Evolutionary conservation across 2,888 invertebrate species (phyloP).

Genomic region (Sabatieria punctata): DNA sequence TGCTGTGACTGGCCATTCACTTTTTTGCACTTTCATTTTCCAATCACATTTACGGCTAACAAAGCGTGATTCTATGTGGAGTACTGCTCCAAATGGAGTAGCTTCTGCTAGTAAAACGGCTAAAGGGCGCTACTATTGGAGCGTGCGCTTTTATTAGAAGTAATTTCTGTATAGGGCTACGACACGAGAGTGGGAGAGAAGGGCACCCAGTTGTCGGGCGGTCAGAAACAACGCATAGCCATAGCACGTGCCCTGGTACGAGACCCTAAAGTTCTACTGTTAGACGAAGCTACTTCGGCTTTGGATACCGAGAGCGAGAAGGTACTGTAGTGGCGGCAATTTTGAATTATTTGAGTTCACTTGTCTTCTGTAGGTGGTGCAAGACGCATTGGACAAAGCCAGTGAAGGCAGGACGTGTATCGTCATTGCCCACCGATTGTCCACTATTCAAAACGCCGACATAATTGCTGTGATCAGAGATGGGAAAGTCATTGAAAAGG

Average conservation of each 20-base stretch:
- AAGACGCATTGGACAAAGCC: conserved; percentile 56
- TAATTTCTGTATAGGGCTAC: conserved; percentile 17
- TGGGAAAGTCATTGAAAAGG: conserved; percentile 43
- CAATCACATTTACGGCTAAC: no score
- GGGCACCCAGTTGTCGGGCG: conserved; percentile 35
- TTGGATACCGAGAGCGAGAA: conserved; percentile 30
- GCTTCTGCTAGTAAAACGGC: no score
- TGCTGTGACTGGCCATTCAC: no score
- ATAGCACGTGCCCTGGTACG: conserved; percentile 32
- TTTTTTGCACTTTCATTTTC: no score
- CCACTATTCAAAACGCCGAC: conserved; percentile 36
- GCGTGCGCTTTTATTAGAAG: no score
- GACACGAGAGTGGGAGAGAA: conserved; percentile 35
- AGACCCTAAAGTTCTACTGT: conserved; percentile 25
- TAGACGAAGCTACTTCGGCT: conserved; percentile 33
- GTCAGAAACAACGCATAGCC: no score
- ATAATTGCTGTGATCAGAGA: conserved; percentile 20
- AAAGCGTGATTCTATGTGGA: no score
- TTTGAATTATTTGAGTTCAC: no score
- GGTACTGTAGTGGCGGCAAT: no score
- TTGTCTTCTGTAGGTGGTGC: conserved; percentile 50
- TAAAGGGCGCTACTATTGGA: no score
- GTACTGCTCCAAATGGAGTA: no score
- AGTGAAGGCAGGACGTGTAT: conserved; percentile 35
- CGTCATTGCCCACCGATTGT: conserved; percentile 38